Base-by-base conservation (phyloP, 1,140 invertebrate genomes). In the Drosophila oshimai region DNA sequence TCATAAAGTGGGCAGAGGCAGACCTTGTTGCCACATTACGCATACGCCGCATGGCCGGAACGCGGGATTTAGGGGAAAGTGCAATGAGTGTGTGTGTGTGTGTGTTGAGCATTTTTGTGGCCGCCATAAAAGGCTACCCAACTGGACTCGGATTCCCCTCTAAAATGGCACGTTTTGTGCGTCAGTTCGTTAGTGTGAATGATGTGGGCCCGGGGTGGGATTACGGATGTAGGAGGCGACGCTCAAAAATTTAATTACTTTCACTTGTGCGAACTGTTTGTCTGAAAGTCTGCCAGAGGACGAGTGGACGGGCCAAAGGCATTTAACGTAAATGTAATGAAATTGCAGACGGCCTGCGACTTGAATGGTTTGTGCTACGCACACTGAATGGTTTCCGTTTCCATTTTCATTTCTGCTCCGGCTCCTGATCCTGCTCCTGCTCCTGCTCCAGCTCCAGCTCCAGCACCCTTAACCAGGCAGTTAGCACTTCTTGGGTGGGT, bases 181-280 rank as follows among this genome's bases (percentile, higher is more conserved):
- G 58, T 74, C 58, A 74, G 79, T 83, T 84, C 70, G 79, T 84
- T 84, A 84, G 79, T 74, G 74, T 69, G 61, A 84, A 74, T 74
- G 69, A 84, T 84, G 53, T 47, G 55, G 51, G 55, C 20, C 26
- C 31, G 26, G 4, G 42, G 13, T 3, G 6, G 51, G 37, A 20
- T n/a, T 34, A 3, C 7, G 26, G n/a, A 7, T 3, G 28, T 20
- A 47, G 45, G 37, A 22, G 65, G 50, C 12, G 33, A 31, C 34
- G 79, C 65, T 87, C 67, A 86, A 86, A 86, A 86, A 86, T 86
- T 87, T 87, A 86, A 86, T 86, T 86, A 86, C 80, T 86, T 86
- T 86, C 80, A 87, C 81, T 86, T 79, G 69, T 83, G 79, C 78
- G 68, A 73, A 69, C 61, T 74, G 78, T 83, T 81, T 83, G 78